phyloP scores from a whole-genome alignment of 2,888 invertebrate genomes.

The Dicycla oo region DNA sequence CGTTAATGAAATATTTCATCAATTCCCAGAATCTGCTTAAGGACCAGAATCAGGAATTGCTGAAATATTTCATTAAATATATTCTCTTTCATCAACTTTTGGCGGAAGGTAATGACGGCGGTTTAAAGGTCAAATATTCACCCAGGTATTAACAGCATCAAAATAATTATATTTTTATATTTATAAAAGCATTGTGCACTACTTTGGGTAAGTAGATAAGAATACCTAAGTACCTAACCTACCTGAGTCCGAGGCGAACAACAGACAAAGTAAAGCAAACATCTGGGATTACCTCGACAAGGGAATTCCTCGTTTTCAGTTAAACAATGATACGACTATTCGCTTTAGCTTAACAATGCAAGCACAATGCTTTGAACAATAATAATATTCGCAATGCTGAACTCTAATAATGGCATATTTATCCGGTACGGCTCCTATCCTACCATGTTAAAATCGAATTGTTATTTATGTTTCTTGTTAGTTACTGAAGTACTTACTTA shows the following conservation, averaged over 20 bases:
- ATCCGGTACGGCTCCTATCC: not conserved
- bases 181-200: not conserved
- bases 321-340: slow-evolving; percentile 38
- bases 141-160: not conserved
- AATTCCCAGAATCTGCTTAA: no score
- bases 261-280: slow-evolving; percentile 6
- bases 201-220: no score
- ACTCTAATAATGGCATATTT: slow-evolving; percentile 14
- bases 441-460: not conserved
- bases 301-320: slow-evolving; percentile 28
- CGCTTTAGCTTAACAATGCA: not conserved
- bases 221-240: not conserved
- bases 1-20: no score
- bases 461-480: not conserved
- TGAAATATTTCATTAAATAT: no score
- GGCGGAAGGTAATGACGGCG: no score
- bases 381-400: slow-evolving; percentile 22
- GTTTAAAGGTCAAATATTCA: no score
- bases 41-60: no score
- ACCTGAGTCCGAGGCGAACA: not conserved
- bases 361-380: slow-evolving; percentile 5
- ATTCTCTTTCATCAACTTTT: no score
- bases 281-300: slow-evolving; percentile 7
- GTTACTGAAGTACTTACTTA: no score
- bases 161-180: not conserved